These are phyloP conservation scores for Cotesia typhae DNA, from an alignment of 1,140 invertebrate species.

Conservation along the genomic window DNA sequence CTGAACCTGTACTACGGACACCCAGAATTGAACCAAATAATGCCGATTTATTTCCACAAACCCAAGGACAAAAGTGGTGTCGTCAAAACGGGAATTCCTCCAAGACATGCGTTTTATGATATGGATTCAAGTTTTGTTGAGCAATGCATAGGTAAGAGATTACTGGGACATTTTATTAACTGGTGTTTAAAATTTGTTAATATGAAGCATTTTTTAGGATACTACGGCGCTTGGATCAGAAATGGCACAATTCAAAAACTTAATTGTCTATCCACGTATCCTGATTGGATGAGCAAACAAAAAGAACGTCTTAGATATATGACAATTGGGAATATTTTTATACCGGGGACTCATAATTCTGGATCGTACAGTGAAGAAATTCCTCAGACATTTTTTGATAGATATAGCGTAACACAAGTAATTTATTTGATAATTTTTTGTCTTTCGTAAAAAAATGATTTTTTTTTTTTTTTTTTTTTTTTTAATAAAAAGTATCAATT, in stretches of 20 bases:
- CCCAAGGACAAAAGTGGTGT: no score
- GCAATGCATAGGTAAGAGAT: neutral
- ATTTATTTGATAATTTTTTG: neutral
- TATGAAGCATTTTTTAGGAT: neutral
- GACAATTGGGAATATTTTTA: slow-evolving; percentile 2
- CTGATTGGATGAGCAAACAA: slow-evolving; percentile 24
- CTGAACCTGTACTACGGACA: no score
- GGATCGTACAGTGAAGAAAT: slow-evolving; percentile 7
- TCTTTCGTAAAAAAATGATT: no score
- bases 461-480: no score
- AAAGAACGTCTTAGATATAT: neutral
- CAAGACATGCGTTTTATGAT: neutral
- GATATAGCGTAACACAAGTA: slow-evolving; percentile 10
- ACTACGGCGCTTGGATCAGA: slow-evolving; percentile 4
- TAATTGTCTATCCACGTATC: neutral
- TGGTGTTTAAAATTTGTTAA: no score
- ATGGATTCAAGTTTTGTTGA: neutral
- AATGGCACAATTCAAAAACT: neutral
- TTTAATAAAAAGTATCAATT: no score
- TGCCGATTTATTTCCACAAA: no score
- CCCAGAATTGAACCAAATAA: no score
- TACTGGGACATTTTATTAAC: no score
- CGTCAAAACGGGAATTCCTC: no score
- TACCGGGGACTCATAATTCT: slow-evolving; percentile 28
- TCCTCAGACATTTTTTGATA: neutral